Base-by-base conservation (phyloP, 2,797 vertebrate species). In the Clarias laeviceps region DNA sequence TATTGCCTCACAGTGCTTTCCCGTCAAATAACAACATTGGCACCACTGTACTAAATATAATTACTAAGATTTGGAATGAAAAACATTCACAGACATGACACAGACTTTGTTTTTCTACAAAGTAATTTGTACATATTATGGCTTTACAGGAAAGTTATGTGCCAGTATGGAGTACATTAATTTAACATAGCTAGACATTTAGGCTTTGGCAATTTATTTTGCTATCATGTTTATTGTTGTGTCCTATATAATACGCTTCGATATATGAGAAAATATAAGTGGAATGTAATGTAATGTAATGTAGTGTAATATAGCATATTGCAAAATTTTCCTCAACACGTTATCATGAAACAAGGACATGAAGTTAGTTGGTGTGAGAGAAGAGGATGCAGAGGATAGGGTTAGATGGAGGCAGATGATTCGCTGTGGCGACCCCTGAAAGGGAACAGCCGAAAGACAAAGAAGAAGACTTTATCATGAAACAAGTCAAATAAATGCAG, bases 21-120 rank as follows among this genome's bases (percentile, higher is more conserved):
- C 56, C 66, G 66, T 18, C 11, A 27, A 73, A 50, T 29, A 32
- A 72, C 18, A 27, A 57, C 78, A 82, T 76, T 34, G 11, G 20
- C 56, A 37, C 6, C 11, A 78, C 20, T 61, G 29, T 3, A 78
- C 20, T 78, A 22, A 11, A 32, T 34, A 9, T 57, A 57, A 59
- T 83, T 77, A 72, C 24, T 45, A 61, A 76, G 73, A 87, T 56
- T 72, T 40, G 64, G 22, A 64, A 72, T 73, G 74, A 80, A 85
- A 22, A 22, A 50, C 45, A 22, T 59, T 20, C 4, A n/a, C 17
- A 40, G 37, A 1, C 27, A 40, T 70, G 24, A n/a, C 14, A 81
- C 5, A 2, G 2, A 32, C 32, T 22, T 9, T 22, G 9, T 77
- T 24, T 50, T 57, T 57, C 1, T 32, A 34, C 18, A 77, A 24